Evolutionary conservation across 2,888 invertebrate species (phyloP), one percentile per base, ranked within the genome.

Genomic region (Hirtodrosophila histrioides): DNA sequence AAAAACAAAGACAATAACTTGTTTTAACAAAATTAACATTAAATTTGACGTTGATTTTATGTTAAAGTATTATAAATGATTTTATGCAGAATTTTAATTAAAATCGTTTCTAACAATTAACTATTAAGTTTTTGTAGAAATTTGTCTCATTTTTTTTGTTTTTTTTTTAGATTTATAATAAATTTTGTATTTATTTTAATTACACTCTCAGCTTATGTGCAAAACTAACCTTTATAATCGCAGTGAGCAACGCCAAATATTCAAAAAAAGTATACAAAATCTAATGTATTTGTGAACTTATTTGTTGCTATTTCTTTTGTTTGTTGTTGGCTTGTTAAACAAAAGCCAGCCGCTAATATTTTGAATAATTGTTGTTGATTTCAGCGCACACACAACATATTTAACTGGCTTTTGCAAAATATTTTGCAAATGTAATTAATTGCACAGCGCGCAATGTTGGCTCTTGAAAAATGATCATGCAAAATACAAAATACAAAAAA

Each of bases 141-240:
- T 17, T 17, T 17, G 17, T 17, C 17, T 17, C n/a, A n/a, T 17
- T 17, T 17, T 17, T 17, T 17, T 17, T 17, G 17, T 17, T 17
- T 51, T 10, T 27, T 11, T 45, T 41, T 27, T 27, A 24, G 10
- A 24, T 9, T 7, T 23, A 7, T 11, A 33, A 17, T 39, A 5
- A 9, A 27, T 35, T 33, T 33, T n/a, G 12, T 10, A 3, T 12
- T 8, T 33, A 9, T 7, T 39, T 57, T 6, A 4, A 27, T 17
- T 17, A 12, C 43, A 37, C 31, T 39, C 46, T 62, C 24, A 45
- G 2, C 35, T 36, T 24, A 24, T 8, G 8, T 10, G 17, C 17
- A 37, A 27, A 43, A 50, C 82, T 44, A 51, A 75, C 78, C 75
- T 60, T 56, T 23, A 12, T 10, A 27, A 33, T 33, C 1, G 12